A percentile compares a stretch with the other conserved stretches of the same genome.
Conservation (phyloP, 1,140 invertebrate species). For the Geopemphigus sp. region DNA sequence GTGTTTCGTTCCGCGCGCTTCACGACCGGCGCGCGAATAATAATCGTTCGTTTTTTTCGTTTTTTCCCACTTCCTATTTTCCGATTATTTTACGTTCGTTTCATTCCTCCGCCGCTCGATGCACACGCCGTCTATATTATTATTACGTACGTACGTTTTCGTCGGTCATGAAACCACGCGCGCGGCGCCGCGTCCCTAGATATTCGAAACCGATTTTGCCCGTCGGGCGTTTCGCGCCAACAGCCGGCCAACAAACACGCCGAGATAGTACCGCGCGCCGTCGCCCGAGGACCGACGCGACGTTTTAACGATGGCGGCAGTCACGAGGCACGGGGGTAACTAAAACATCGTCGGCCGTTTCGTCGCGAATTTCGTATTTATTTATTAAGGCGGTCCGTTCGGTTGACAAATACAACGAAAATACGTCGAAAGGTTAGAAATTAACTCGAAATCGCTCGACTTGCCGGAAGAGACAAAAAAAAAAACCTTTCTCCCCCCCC, state of each 20-base stretch:
- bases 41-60: background rate
- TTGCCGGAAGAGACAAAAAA: too few species aligned
- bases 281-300: background rate
- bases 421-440: too few species aligned
- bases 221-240: background rate
- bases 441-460: too few species aligned
- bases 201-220: background rate
- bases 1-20: slow-evolving; percentile 9
- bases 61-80: background rate
- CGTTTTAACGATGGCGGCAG: slow-evolving; percentile 14
- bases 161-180: slow-evolving; percentile 24
- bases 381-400: too few species aligned
- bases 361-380: too few species aligned
- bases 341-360: background rate
- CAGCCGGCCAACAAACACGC: background rate
- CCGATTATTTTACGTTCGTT: background rate
- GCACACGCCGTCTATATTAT: background rate
- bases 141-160: background rate
- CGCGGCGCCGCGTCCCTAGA: slow-evolving; percentile 4
- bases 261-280: background rate
- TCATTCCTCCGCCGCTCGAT: background rate
- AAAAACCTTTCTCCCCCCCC: too few species aligned
- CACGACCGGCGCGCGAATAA: too few species aligned
- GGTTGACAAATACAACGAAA: too few species aligned
- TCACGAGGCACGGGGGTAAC: slow-evolving; percentile 1